phyloP scores from a whole-genome alignment of 2,113 vertebrate species.

The Picathartes gymnocephalus region DNA sequence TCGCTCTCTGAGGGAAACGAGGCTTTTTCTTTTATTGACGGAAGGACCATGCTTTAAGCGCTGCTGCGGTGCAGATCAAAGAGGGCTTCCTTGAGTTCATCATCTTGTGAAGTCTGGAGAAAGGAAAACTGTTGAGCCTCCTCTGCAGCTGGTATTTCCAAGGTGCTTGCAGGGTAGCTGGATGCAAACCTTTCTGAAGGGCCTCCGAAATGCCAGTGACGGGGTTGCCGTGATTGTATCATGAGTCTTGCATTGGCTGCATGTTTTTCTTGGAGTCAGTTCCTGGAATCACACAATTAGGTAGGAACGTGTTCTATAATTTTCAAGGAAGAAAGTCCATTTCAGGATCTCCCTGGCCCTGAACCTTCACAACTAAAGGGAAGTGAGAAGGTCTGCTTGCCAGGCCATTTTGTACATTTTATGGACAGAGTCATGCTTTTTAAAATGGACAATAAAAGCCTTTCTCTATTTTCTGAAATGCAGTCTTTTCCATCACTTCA shows the following conservation, averaged over 20 bases:
- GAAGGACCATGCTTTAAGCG: fast-evolving
- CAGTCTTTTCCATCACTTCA: background rate
- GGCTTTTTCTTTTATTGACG: background rate
- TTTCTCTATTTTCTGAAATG: background rate
- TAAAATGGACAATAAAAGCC: background rate
- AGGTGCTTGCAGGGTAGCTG: fast-evolving
- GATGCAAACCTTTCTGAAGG: background rate
- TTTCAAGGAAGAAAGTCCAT: constrained; percentile 49
- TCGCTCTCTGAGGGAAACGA: background rate
- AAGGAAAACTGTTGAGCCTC: background rate
- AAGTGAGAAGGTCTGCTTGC: background rate
- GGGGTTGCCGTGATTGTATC: background rate
- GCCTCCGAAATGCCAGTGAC: background rate
- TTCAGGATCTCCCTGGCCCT: background rate
- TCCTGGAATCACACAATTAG: constrained; percentile 64
- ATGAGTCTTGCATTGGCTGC: constrained; percentile 38
- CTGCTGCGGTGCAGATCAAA: background rate
- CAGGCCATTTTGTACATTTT: background rate
- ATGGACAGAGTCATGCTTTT: background rate
- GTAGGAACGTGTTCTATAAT: constrained; percentile 36
- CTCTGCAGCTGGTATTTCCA: background rate
- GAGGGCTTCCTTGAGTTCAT: background rate
- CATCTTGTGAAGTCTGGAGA: background rate
- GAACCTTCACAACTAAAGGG: background rate
- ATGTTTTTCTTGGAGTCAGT: constrained; percentile 46